These are phyloP conservation scores for Champsocephalus esox DNA, from an alignment of 2,797 vertebrate genomes.

Conservation along the genomic window DNA sequence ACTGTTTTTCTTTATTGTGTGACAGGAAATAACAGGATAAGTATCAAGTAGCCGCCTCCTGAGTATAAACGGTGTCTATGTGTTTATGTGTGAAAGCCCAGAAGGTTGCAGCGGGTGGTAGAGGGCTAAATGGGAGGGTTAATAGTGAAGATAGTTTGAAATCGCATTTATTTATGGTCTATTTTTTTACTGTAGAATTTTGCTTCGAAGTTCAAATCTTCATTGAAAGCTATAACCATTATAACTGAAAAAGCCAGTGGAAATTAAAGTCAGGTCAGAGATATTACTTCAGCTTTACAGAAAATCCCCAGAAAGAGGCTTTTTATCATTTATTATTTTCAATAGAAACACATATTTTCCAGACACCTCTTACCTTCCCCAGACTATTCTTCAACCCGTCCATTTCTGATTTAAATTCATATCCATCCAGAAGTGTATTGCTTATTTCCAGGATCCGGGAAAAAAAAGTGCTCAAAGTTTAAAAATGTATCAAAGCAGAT, in stretches of 20 bases:
- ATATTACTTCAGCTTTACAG: constrained; percentile 2
- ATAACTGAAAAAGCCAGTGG: neutral
- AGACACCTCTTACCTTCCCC: constrained; percentile 86
- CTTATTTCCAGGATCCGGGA: constrained; percentile 72
- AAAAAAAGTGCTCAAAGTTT: constrained; percentile 62
- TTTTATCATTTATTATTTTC: neutral
- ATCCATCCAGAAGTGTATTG: constrained; percentile 28
- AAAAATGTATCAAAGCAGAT: constrained; percentile 73
- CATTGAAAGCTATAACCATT: neutral
- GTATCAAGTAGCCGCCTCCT: constrained; percentile 28
- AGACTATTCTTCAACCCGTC: constrained; percentile 74
- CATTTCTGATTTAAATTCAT: constrained; percentile 71
- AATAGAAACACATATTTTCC: constrained; percentile 6
- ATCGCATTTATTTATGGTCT: constrained; percentile 12
- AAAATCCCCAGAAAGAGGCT: neutral
- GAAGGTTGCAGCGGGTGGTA: constrained; percentile 8
- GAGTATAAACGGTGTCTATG: constrained; percentile 24
- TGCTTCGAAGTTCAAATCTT: constrained; percentile 4
- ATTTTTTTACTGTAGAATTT: constrained; percentile 12
- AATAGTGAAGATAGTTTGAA: constrained; percentile 25
- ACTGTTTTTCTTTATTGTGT: neutral
- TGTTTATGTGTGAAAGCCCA: constrained; percentile 55
- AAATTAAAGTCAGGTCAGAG: constrained; percentile 8
- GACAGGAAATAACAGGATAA: constrained; percentile 23
- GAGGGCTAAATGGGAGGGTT: neutral